Base-by-base conservation (phyloP, 2,797 vertebrate genomes). In the Typhlichthys subterraneus region DNA sequence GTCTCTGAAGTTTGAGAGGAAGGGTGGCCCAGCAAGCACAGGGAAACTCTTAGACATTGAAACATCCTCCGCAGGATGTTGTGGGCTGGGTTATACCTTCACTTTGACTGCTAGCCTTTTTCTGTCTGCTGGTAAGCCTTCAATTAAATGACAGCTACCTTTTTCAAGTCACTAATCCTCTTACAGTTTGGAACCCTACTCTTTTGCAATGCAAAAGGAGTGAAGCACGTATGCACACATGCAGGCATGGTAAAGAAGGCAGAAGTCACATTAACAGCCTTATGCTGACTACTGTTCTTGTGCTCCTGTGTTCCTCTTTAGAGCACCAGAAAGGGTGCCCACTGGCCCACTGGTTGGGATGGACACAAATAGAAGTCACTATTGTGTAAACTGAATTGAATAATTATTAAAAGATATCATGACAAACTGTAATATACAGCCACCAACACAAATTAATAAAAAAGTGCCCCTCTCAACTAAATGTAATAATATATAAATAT, bases 71-170 rank as follows among this genome's bases (percentile, higher is more conserved):
- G 87, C 86, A 88, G 87, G 88, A 92, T 91, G 88, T 92, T 92
- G 84, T 84, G 86, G 90, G 91, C 83, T 67, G 88, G 91, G 86
- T 90, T 90, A 87, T 90, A 92, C 90, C 89, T 91, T 92, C 88
- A 89, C 82, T 92, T 90, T 93, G 91, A 92, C 88, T 92, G 88
- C 85, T 86, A 73, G 84, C 82, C 86, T 91, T 91, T 87, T 90
- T 89, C 85, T 68, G 65, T 77, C 80, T 76, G 83, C 85, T 92
- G 86, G 87, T 94, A 93, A 94, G 91, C 92, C 92, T 93, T 91
- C 90, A 93, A 93, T 93, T 93, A 93, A 93, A 90, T 89, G 92
- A 91, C 87, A 85, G 90, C 89, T 90, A 93, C 91, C 90, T 92
- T 94, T 93, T 92, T 92, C 85, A 91, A 91, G 90, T 92, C 84